phyloP scores from a whole-genome alignment of 2,113 vertebrate species.

The Gobiocypris rarus region DNA sequence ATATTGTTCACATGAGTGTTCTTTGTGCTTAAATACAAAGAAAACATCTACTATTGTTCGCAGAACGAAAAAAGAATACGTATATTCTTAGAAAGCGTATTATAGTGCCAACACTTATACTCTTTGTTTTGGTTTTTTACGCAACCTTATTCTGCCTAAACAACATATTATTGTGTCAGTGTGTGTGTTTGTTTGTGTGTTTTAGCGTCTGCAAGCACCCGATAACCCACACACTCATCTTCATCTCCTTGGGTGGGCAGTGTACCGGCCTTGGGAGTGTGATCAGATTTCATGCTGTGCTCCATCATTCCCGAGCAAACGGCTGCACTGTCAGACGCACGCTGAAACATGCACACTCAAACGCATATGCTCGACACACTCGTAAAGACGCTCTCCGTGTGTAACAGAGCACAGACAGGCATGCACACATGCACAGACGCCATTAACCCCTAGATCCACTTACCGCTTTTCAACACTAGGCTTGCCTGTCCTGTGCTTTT shows the following conservation, averaged over 20 bases:
- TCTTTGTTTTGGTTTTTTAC: conserved; percentile 22
- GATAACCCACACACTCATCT: conserved; percentile 25
- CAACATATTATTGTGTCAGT: conserved; percentile 15
- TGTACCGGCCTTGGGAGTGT: conserved; percentile 27
- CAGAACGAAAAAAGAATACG: not conserved
- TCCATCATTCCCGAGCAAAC: conserved; percentile 45
- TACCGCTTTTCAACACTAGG: conserved; percentile 54
- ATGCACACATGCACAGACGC: conserved; percentile 35
- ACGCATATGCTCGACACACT: conserved; percentile 25
- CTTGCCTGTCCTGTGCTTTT: conserved; percentile 51
- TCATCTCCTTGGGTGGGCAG: conserved; percentile 50
- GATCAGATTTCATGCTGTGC: conserved; percentile 51
- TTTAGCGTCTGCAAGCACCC: conserved; percentile 21
- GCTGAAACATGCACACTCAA: conserved; percentile 33
- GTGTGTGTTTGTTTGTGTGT: conserved; percentile 46
- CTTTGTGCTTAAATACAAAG: conserved; percentile 10
- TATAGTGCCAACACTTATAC: conserved; percentile 6
- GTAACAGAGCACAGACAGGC: conserved; percentile 29
- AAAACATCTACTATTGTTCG: conserved; percentile 16
- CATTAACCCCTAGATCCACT: conserved; percentile 60
- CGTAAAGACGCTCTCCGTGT: not conserved
- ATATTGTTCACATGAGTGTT: not conserved
- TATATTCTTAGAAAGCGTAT: not conserved
- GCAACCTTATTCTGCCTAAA: not conserved
- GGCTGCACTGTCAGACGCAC: conserved; percentile 11